Evolutionary conservation across 2,888 invertebrate species (phyloP).

Genomic region (Oeneis ivallda): DNA sequence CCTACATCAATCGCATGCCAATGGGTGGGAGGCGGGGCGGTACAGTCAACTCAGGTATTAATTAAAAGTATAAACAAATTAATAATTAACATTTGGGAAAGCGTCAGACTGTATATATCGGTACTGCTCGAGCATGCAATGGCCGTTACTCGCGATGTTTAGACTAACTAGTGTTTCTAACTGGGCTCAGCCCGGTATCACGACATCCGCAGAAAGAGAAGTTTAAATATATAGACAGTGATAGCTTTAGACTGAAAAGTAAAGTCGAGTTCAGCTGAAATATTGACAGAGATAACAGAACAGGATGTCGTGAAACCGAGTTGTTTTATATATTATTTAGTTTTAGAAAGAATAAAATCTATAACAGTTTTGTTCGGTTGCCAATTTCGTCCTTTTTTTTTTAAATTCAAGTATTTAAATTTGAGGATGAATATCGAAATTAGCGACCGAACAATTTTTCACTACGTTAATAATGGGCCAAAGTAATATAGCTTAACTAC

Average conservation of each 20-base stretch:
- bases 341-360: conserved; percentile 63
- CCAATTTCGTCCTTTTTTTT: conserved; percentile 51
- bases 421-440: conserved; percentile 48
- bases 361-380: conserved; percentile 66
- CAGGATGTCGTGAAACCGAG: conserved; percentile 72
- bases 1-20: conserved; percentile 76
- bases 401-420: conserved; percentile 6
- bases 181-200: conserved; percentile 59
- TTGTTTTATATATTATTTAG: conserved; percentile 53
- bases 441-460: conserved; percentile 66
- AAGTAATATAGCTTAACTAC: conserved; percentile 73
- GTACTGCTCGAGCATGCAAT: conserved; percentile 66
- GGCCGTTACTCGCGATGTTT: conserved; percentile 56
- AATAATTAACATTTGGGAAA: conserved; percentile 52
- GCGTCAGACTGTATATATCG: conserved; percentile 69
- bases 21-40: conserved; percentile 57
- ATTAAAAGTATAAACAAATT: conserved; percentile 42
- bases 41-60: conserved; percentile 64
- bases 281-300: conserved; percentile 36
- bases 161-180: conserved; percentile 54
- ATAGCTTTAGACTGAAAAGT: conserved; percentile 38
- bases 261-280: conserved; percentile 32
- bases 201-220: conserved; percentile 54
- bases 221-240: conserved; percentile 28
- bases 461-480: conserved; percentile 75